Percentiles rank a stretch among this genome's conserved stretches.
Conservation (phyloP, 2,113 vertebrate genomes). For the Melanotaenia duboulayi region DNA sequence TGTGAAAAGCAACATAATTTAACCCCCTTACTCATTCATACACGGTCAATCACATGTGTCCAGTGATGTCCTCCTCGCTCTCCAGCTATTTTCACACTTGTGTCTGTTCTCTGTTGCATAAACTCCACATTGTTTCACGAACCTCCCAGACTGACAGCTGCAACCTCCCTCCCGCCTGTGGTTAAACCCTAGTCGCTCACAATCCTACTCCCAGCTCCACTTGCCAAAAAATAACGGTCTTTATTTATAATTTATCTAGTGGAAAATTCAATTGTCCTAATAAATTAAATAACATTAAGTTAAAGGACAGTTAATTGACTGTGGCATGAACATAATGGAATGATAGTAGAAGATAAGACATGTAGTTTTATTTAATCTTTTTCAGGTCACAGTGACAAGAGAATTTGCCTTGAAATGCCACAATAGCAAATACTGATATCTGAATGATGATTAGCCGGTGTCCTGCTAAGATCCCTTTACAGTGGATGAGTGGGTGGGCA, state of each 20-base stretch:
- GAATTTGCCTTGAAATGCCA: conserved; percentile 18
- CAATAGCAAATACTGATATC: conserved; percentile 11
- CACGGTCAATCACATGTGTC: conserved; percentile 2
- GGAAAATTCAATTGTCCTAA: conserved; percentile 14
- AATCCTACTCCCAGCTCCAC: conserved; percentile 19
- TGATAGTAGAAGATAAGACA: background rate
- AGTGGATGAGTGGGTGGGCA: conserved; percentile 55
- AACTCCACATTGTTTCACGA: conserved; percentile 72
- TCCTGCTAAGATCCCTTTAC: conserved; percentile 19
- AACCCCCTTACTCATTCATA: conserved; percentile 1
- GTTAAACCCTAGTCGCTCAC: conserved; percentile 35
- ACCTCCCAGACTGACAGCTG: conserved; percentile 72
- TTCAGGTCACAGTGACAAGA: background rate
- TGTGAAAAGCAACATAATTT: conserved; percentile 14
- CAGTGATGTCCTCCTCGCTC: conserved; percentile 12
- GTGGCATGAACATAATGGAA: conserved; percentile 3
- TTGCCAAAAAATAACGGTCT: conserved; percentile 54
- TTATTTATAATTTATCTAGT: conserved; percentile 45
- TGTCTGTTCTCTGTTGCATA: conserved; percentile 57
- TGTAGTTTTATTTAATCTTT: background rate
- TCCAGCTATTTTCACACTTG: conserved; percentile 39
- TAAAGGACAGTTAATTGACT: background rate
- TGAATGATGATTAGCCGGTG: conserved; percentile 23
- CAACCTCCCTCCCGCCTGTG: conserved; percentile 56
- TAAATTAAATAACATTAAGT: conserved; percentile 26